Evolutionary conservation across 2,888 invertebrate species (phyloP), one percentile per base, ranked within the genome.

Genomic region (Thalpophila matura): DNA sequence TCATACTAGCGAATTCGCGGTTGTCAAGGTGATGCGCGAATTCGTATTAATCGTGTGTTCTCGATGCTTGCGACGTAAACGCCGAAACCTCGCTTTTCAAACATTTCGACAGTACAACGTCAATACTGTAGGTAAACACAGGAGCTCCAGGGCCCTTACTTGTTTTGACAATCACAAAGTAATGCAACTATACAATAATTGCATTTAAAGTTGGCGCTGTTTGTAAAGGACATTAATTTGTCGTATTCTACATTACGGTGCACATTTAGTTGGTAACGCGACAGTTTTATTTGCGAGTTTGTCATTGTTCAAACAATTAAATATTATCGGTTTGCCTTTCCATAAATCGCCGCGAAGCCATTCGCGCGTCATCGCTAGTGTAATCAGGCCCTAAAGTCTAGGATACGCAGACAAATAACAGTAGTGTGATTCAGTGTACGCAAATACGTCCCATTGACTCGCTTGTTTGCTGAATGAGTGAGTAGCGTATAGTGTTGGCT

Each of bases 401-500:
- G 56, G 59, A 49, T 68, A 64, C 71, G 54, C 76, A 76, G 42
- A 60, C 77, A 71, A 71, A 66, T 84, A 83, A 84, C 83, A 74
- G 82, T 79, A 58, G 64, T 61, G 69, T 89, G 87, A 89, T 83
- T 87, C 84, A 85, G 83, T 80, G 79, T 86, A 88, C 85, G 84
- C 83, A 86, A 88, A 88, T 87, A 86, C 63, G 68, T 59, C 69
- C 75, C 83, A 85, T 88, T 87, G 81, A 84, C 75, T 81, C 76
- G 75, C 26, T 75, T 87, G 80, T 86, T 86, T 82, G 73, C 35
- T 67, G 58, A 82, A 80, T 86, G 82, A 84, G 85, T 83, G 82
- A 82, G 75, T 82, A 62, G 69, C 66, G 55, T 66, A n/a, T n/a
- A 54, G 54, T 67, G 46, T 64, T 74, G 51, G 55, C 55, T 70